Conservation (phyloP, 2,888 invertebrate species). For the Ormyrus thymus region DNA sequence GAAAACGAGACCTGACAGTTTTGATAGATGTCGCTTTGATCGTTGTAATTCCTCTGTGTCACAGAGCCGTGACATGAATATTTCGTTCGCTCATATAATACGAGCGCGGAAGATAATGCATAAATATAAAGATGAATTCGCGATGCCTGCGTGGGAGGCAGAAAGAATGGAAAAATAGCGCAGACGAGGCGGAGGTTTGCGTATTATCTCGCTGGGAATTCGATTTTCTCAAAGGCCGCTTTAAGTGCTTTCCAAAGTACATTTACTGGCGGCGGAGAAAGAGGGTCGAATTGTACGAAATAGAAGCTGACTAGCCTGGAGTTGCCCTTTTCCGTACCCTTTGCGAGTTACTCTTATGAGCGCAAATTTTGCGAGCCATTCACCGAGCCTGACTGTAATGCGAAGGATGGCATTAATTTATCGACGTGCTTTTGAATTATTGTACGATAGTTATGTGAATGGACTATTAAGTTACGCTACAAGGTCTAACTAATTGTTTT, state of each 20-base stretch:
- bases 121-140: slow-evolving; percentile 44
- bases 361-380: too few relatives aligned
- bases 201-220: slow-evolving; percentile 53
- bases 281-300: slow-evolving; percentile 24
- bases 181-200: neutral
- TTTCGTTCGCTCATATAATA: slow-evolving; percentile 4
- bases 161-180: neutral
- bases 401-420: too few relatives aligned
- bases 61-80: slow-evolving; percentile 36
- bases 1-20: slow-evolving; percentile 30
- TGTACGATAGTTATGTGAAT: too few relatives aligned
- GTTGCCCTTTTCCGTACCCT: neutral
- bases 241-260: slow-evolving; percentile 57
- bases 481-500: too few relatives aligned
- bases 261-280: slow-evolving; percentile 40
- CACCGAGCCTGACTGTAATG: too few relatives aligned
- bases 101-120: slow-evolving; percentile 33
- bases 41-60: slow-evolving; percentile 33
- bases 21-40: slow-evolving; percentile 43
- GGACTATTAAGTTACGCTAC: too few relatives aligned
- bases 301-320: slow-evolving; percentile 7
- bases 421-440: too few relatives aligned
- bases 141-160: slow-evolving; percentile 4
- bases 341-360: too few relatives aligned
- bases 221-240: slow-evolving; percentile 58